Conservation (phyloP, 1,140 invertebrate species). For the Zaprionus nigranus region DNA sequence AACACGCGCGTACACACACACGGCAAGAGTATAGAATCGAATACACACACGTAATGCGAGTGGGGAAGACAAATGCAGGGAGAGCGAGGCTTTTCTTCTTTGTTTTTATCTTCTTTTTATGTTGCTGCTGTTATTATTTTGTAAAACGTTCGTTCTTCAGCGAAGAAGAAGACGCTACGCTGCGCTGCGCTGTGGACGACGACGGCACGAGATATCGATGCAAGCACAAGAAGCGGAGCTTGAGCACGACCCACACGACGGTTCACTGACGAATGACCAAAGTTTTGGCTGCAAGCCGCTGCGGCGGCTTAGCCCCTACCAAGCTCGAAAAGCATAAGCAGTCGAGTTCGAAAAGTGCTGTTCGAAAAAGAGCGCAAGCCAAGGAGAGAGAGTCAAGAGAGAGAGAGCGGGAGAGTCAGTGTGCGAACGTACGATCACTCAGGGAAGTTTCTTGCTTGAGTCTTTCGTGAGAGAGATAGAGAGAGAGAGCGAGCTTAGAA, state of each 20-base stretch:
- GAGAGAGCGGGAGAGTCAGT: constrained; percentile 10
- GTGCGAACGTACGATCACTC: constrained; percentile 11
- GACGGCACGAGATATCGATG: constrained; percentile 6
- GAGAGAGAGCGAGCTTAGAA: constrained; percentile 48
- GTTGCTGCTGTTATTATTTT: not conserved
- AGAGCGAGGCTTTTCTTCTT: constrained; percentile 13
- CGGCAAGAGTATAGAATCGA: constrained; percentile 3
- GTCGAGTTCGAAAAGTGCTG: constrained; percentile 55
- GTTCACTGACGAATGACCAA: constrained; percentile 69
- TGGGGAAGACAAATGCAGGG: constrained; percentile 18
- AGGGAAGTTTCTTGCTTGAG: constrained; percentile 49
- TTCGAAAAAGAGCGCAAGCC: not conserved
- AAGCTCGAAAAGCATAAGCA: constrained; percentile 60
- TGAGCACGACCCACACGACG: constrained; percentile 56
- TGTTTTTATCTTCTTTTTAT: not conserved
- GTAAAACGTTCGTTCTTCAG: constrained; percentile 77
- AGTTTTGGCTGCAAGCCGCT: constrained; percentile 56
- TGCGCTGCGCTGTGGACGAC: not conserved
- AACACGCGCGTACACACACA: constrained; percentile 48
- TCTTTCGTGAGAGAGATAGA: constrained; percentile 32
- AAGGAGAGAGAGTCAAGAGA: constrained; percentile 1
- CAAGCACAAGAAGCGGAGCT: constrained; percentile 30
- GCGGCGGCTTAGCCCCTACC: constrained; percentile 6
- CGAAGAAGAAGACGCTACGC: constrained; percentile 66
- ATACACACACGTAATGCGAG: not conserved